Conservation (phyloP, 2,113 vertebrate species). For the Micronycteris hirsuta region DNA sequence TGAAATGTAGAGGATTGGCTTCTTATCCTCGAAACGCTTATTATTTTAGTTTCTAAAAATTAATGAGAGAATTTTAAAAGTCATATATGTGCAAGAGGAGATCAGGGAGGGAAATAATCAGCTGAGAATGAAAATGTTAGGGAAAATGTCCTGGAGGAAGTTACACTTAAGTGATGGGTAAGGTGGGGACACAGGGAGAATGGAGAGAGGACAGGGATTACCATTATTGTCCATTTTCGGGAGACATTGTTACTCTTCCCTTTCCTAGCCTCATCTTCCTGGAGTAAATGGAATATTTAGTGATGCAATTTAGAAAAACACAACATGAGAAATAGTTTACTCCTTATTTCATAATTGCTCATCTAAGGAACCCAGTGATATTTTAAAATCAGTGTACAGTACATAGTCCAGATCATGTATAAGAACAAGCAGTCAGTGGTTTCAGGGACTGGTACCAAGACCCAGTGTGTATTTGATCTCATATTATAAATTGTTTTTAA, state of each 20-base stretch:
- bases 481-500: neutral
- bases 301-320: slow-evolving; percentile 25
- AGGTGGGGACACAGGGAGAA: neutral
- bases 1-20: neutral
- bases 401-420: neutral
- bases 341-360: neutral
- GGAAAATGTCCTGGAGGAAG: neutral
- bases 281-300: neutral
- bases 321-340: neutral
- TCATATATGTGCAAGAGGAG: neutral
- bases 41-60: slow-evolving; percentile 27
- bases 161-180: neutral
- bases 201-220: neutral
- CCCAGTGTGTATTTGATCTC: neutral
- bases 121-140: neutral
- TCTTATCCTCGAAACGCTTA: slow-evolving; percentile 7
- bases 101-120: neutral
- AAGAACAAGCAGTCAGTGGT: neutral
- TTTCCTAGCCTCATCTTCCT: neutral
- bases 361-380: neutral
- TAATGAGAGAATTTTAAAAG: slow-evolving; percentile 25
- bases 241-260: neutral
- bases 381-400: neutral
- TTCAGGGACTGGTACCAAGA: neutral
- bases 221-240: neutral